Base-by-base conservation (phyloP, 2,113 vertebrate species). In the Anguilla rostrata region DNA sequence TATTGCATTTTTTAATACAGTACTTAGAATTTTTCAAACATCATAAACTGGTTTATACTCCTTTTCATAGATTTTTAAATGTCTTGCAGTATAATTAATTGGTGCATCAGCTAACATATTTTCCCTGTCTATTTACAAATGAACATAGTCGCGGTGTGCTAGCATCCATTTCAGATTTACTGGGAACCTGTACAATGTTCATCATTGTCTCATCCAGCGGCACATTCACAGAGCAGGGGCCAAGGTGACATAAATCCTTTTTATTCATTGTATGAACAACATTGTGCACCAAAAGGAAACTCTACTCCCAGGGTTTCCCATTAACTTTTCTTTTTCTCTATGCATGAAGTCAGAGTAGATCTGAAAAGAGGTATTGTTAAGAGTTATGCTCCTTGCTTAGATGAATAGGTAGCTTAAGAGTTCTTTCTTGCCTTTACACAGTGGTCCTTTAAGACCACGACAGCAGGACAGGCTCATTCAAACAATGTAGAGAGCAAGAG, bases 11-110 rank as follows among this genome's bases (percentile, higher is more conserved):
- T 96, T 96, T 96, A 96, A 96, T 96, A 95, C 95, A 93, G 93
- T 96, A 96, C 95, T 96, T 96, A 96, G 94, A 96, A 95, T 95
- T 96, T 95, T 93, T 95, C 95, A 96, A 96, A 96, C 95, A 96
- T 95, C 95, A 94, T 96, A 93, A 96, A 95, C 95, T 94, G 90
- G 93, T 96, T 95, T 94, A 94, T 95, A 94, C 93, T 95, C 95
- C 94, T 95, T 95, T 85, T 96, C 95, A 96, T 94, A 95, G 95
- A 94, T 95, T 95, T 95, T 95, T 95, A 96, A 96, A 95, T 95
- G 94, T 92, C 92, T 95, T 94, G 94, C 95, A 94, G 95, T 96
- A 95, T 95, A 96, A 95, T 96, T 96, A 96, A 96, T 96, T 96
- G 95, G 95, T 91, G 92, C 94, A 96, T 95, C 95, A 95, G 94